Conservation (phyloP, 2,888 invertebrate genomes). For the Thera obeliscata region DNA sequence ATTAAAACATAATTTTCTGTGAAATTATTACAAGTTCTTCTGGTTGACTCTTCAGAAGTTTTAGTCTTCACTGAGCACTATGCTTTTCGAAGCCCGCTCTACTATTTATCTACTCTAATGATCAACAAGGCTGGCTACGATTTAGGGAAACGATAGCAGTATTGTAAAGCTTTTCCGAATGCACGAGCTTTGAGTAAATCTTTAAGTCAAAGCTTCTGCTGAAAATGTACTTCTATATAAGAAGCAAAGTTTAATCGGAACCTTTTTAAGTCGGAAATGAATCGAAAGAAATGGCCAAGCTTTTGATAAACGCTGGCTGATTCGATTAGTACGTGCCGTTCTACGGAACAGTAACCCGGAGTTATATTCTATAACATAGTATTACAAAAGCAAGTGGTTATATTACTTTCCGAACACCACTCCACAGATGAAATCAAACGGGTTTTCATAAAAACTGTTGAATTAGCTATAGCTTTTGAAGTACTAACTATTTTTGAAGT, state of each 20-base stretch:
- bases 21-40: neutral
- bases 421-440: neutral
- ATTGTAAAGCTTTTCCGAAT: slow-evolving; percentile 3
- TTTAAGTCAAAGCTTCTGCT: neutral
- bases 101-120: neutral
- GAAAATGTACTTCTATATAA: neutral
- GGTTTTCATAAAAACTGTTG: neutral
- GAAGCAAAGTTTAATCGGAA: neutral
- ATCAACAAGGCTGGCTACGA: neutral
- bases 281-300: slow-evolving; percentile 4
- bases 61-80: neutral
- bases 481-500: slow-evolving; percentile 1
- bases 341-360: slow-evolving; percentile 5
- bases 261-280: slow-evolving; percentile 9
- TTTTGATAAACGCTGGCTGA: slow-evolving; percentile 18
- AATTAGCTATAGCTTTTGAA: neutral
- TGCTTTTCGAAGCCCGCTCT: neutral
- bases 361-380: neutral
- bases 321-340: slow-evolving; percentile 14
- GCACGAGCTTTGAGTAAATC: neutral
- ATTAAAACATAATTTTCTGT: neutral
- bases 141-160: neutral
- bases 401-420: slow-evolving; percentile 8
- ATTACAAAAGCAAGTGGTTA: slow-evolving; percentile 8
- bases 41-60: neutral